Base-by-base conservation (phyloP, 1,140 invertebrate genomes). In the Drosophila orosa region DNA sequence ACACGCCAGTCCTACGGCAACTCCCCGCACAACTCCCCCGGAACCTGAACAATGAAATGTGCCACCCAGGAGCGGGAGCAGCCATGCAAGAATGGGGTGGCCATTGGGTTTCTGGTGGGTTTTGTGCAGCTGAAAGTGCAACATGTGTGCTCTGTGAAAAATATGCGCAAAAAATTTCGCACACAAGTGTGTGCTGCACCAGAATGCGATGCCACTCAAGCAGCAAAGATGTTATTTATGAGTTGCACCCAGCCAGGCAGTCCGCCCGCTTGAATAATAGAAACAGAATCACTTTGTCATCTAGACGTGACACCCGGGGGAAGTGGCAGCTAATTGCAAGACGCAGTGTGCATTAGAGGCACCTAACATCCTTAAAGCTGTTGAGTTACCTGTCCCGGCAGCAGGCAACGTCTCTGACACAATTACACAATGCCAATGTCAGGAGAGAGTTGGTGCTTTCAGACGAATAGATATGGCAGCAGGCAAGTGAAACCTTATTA, bases 111-210 rank as follows among this genome's bases (percentile, higher is more conserved):
- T 12, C n/a, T 48, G 25, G 15, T 47, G 50, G 27, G 31, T 5
- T 35, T 35, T 35, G 31, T 27, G 71, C 54, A 55, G 40, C 31
- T 62, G 72, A 24, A 74, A 61, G 78, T 82, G 83, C 74, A 87
- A 78, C 82, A 82, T 87, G 82, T 87, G 82, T 82, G 78, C 54
- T 50, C 39, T 35, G 35, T 45, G 55, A 44, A 62, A 86, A 75
- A 75, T 87, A 75, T 86, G 83, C 58, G 74, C 71, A 86, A 72
- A 82, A 86, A 78, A 65, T 80, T 71, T 58, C 57, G 66, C 77
- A 71, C 63, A 84, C 61, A 84, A 63, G 61, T 86, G 83, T 86
- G 45, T 10, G 44, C 40, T n/a, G 73, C 45, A 61, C 47, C 55
- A 63, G 60, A 81, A 79, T 72, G 74, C 58, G 33, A 63, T 81